A percentile compares a stretch with the other conserved stretches of the same genome.
Conservation (phyloP, 2,888 invertebrate species). For the Altica lythri region DNA sequence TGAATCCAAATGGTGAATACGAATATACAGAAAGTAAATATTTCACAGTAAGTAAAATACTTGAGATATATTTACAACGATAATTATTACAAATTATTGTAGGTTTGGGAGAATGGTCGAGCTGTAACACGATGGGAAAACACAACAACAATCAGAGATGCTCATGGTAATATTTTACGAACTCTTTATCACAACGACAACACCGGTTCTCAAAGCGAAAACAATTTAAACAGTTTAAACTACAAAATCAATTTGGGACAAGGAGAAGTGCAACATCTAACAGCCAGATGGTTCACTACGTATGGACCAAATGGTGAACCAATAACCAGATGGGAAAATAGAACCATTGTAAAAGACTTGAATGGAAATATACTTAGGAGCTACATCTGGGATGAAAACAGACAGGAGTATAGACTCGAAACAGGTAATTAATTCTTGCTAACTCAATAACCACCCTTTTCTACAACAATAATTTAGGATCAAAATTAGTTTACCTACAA, state of each 20-base stretch:
- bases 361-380: conserved; percentile 41
- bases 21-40: conserved; percentile 23
- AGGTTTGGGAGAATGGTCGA: conserved; percentile 33
- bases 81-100: background rate
- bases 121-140: conserved; percentile 41
- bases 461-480: too few relatives aligned
- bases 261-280: conserved; percentile 26
- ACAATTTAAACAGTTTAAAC: conserved; percentile 10
- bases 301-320: conserved; percentile 34
- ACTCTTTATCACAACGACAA: conserved; percentile 35
- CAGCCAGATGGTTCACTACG: conserved; percentile 19
- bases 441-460: too few relatives aligned
- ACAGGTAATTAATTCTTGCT: too few relatives aligned
- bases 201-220: conserved; percentile 8
- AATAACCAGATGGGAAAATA: conserved; percentile 39
- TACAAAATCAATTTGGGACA: conserved; percentile 10
- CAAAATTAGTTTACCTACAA: too few relatives aligned
- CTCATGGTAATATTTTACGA: conserved; percentile 41
- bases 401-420: conserved; percentile 6
- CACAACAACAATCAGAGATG: conserved; percentile 43
- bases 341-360: conserved; percentile 41
- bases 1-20: conserved; percentile 28
- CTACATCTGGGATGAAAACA: conserved; percentile 24
- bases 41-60: conserved; percentile 10
- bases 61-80: background rate